Percentiles rank a stretch among this genome's conserved stretches.
Evolutionary conservation across 1,140 invertebrate species (phyloP).

Genomic region (Wiebesia pumilae): DNA sequence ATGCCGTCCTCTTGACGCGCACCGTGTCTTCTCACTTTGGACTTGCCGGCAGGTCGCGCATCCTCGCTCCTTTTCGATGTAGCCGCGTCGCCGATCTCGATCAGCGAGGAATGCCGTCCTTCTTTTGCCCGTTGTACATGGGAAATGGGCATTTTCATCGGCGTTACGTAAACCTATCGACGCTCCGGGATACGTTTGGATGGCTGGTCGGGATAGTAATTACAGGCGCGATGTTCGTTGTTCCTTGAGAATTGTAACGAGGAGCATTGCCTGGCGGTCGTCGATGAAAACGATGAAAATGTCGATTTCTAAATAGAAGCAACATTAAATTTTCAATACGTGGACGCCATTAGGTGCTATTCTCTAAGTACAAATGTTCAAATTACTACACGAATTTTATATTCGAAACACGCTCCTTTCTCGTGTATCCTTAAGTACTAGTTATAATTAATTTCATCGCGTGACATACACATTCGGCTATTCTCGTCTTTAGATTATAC

Average conservation of each 20-base stretch:
- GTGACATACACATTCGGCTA: background rate
- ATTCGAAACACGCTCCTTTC: constrained; percentile 7
- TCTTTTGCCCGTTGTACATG: too few relatives aligned
- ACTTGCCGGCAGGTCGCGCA: background rate
- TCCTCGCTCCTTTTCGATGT: background rate
- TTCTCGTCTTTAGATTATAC: background rate
- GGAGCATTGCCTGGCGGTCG: too few relatives aligned
- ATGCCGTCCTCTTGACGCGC: constrained; percentile 47
- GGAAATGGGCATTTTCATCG: too few relatives aligned
- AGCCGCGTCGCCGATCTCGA: background rate
- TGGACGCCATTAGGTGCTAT: background rate
- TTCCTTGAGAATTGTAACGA: too few relatives aligned
- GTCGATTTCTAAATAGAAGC: too few relatives aligned
- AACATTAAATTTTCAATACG: background rate
- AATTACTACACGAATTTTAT: background rate
- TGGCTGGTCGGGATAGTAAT: too few relatives aligned
- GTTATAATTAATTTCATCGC: constrained; percentile 31
- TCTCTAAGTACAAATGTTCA: background rate
- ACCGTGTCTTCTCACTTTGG: constrained; percentile 38
- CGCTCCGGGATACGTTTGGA: too few relatives aligned
- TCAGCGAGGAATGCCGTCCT: background rate
- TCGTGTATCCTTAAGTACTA: constrained; percentile 18
- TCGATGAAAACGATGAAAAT: too few relatives aligned
- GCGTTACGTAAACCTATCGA: too few relatives aligned
- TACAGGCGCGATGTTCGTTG: too few relatives aligned